Percentiles rank a stretch among this genome's conserved stretches.
These are phyloP conservation scores for Diglossa cyanea DNA, from an alignment of 2,797 vertebrate genomes.

Conservation along the genomic window DNA sequence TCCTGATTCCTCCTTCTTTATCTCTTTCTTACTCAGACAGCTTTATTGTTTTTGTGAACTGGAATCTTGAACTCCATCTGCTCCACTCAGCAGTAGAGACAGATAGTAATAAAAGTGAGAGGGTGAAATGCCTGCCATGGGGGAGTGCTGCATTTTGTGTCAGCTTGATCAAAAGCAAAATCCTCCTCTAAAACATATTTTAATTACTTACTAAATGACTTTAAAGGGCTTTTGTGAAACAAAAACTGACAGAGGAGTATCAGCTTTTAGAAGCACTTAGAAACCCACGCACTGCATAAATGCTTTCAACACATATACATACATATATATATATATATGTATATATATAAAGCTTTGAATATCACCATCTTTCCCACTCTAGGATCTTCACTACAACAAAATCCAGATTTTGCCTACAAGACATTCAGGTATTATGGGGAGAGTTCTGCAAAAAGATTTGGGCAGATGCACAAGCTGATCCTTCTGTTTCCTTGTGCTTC, in stretches of 20 bases:
- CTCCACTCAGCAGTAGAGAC: neutral
- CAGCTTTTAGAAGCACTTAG: conserved; percentile 37
- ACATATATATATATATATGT: neutral
- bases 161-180: neutral
- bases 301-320: neutral
- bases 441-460: rapidly evolving
- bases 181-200: neutral
- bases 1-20: neutral
- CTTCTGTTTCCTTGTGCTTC: neutral
- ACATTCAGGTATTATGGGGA: neutral
- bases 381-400: neutral
- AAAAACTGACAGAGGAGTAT: conserved; percentile 9
- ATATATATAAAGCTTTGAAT: neutral
- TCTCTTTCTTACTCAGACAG: neutral
- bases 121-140: neutral
- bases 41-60: neutral
- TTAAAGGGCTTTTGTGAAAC: neutral
- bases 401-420: neutral
- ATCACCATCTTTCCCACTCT: neutral
- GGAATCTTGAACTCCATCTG: neutral
- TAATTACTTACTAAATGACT: neutral
- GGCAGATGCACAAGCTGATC: neutral
- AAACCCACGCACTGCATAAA: neutral
- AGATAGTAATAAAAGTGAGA: neutral
- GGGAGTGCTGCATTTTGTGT: neutral